Conservation (phyloP, 2,113 vertebrate species). For the Aix galericulata region DNA sequence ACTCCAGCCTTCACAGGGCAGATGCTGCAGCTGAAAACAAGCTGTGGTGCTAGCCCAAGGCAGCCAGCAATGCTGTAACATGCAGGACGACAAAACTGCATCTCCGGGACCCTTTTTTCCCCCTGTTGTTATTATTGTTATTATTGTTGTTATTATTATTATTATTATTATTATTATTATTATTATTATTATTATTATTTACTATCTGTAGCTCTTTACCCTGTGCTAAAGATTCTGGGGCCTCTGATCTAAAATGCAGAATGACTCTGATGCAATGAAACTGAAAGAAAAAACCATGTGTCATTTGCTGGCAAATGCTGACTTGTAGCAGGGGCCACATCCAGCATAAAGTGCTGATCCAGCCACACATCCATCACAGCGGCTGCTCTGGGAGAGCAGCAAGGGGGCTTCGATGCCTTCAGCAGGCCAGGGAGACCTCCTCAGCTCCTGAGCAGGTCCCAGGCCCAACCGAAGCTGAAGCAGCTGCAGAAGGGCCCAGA, state of each 20-base stretch:
- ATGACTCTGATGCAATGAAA: neutral
- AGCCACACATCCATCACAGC: neutral
- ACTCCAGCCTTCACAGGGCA: neutral
- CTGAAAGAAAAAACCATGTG: neutral
- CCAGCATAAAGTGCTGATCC: neutral
- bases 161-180: neutral
- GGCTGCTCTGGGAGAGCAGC: neutral
- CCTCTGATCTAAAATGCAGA: neutral
- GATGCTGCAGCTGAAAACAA: neutral
- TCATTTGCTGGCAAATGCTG: neutral
- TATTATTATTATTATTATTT: neutral
- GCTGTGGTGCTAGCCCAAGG: neutral
- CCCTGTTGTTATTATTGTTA: too few relatives aligned
- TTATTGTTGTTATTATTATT: neutral
- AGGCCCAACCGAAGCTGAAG: neutral
- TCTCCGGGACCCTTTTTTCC: neutral
- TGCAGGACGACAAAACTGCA: neutral
- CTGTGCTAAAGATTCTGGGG: neutral
- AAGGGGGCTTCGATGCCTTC: neutral
- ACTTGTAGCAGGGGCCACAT: neutral
- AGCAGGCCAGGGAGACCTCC: neutral
- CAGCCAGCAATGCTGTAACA: accelerated
- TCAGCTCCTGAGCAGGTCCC: neutral
- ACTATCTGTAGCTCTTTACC: neutral
- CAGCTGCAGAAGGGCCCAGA: neutral